Evolutionary conservation across 2,113 vertebrate genomes (phyloP), one percentile per base, ranked within the genome.

Genomic region (Caranx ignobilis): DNA sequence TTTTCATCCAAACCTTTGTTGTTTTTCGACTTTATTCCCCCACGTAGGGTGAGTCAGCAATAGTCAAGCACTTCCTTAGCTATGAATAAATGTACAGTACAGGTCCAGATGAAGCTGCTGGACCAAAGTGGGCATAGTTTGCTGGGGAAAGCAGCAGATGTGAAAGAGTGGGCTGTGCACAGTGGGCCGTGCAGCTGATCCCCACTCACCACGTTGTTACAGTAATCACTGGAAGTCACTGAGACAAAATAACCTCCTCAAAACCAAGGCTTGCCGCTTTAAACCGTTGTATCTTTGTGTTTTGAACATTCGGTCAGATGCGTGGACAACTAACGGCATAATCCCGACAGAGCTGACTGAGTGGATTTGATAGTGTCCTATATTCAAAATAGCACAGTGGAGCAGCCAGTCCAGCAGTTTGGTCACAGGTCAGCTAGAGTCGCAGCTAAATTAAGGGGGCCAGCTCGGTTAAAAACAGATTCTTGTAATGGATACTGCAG

Each of bases 381-480:
- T 60, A 80, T 81, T 82, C 3, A 72, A 80, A 87, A 88, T 75
- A 87, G 78, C 68, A 18, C 61, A 78, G 61, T 21, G 66, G 61
- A n/a, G 47, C 72, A 45, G 71, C 59, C 74, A 52, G 67, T 77
- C 71, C 12, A 0, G 41, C 10, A 13, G 52, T 39, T n/a, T 21
- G 75, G 84, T 65, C 82, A 82, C 60, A 85, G 87, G 82, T 91
- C 84, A 84, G 66, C 77, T 19, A 59, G 54, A 7, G 32, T 67
- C 59, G 81, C 47, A 9, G 70, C 82, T 83, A 85, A 81, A 77
- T 84, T 60, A 81, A 83, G 81, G n/a, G 3, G 47, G 26, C 21
- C 61, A 41, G 10, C 57, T 34, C 0, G 4, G 77, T 74, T 85
- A 88, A 90, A 85, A 87, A 84, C 60, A 88, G 84, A 47, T 59